Conservation (phyloP, 2,797 vertebrate species). For the Siniperca scherzeri region DNA sequence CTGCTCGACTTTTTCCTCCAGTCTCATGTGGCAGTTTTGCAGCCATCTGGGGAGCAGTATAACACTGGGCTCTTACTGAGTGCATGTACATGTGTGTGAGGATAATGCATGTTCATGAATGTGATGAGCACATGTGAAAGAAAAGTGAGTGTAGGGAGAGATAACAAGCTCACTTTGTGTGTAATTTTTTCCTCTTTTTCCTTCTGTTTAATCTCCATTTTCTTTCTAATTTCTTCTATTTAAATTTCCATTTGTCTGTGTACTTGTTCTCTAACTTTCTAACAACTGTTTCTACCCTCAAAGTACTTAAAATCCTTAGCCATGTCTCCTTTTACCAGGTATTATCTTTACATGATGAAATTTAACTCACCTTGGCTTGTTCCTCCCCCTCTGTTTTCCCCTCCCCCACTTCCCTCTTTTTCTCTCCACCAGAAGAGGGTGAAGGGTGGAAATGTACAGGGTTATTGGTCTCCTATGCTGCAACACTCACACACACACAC, state of each 20-base stretch:
- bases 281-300: background rate
- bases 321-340: background rate
- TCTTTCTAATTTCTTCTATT: background rate
- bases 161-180: slow-evolving; percentile 13
- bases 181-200: background rate
- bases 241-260: background rate
- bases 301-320: background rate
- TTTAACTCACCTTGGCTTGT: slow-evolving; percentile 40
- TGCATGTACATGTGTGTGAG: background rate
- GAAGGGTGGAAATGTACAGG: slow-evolving; percentile 54
- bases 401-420: slow-evolving; percentile 44
- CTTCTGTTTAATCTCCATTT: background rate
- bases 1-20: slow-evolving; percentile 35
- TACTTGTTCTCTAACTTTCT: background rate
- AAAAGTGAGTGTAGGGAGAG: background rate
- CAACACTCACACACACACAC: slow-evolving; percentile 31
- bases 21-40: slow-evolving; percentile 41
- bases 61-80: background rate
- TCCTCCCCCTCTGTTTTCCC: background rate
- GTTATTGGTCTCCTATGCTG: slow-evolving; percentile 50
- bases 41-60: slow-evolving; percentile 29
- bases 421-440: slow-evolving; percentile 44
- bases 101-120: slow-evolving; percentile 19
- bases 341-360: slow-evolving; percentile 40
- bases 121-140: slow-evolving; percentile 36